These are phyloP conservation scores for Brachymystax lenok DNA, from an alignment of 2,797 vertebrate species.

Conservation along the genomic window DNA sequence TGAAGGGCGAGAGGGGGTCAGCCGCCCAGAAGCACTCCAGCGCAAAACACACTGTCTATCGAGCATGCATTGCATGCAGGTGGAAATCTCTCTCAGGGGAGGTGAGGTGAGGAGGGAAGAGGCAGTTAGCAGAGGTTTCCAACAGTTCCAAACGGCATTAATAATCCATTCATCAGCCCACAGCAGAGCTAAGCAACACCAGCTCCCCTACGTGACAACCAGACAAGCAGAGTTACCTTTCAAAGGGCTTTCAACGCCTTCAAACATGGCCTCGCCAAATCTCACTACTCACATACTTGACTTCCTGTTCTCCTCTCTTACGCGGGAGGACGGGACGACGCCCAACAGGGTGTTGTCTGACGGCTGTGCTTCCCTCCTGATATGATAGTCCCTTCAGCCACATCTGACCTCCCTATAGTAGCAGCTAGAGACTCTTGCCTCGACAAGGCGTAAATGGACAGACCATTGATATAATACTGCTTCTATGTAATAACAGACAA, in stretches of 20 bases:
- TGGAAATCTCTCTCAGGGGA: conserved; percentile 7
- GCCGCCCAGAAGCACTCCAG: conserved; percentile 41
- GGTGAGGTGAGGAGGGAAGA: conserved; percentile 23
- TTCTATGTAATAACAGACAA: neutral
- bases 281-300: conserved; percentile 55
- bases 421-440: neutral
- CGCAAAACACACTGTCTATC: conserved; percentile 46
- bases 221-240: conserved; percentile 78
- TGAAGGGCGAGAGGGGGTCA: conserved; percentile 38
- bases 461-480: neutral
- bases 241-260: conserved; percentile 48
- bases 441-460: too few species aligned
- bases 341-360: conserved; percentile 39
- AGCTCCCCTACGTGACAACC: conserved; percentile 67
- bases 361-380: conserved; percentile 33
- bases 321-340: conserved; percentile 30
- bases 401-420: neutral
- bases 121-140: conserved; percentile 62
- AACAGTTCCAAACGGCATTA: conserved; percentile 25
- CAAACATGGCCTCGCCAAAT: conserved; percentile 19
- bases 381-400: conserved; percentile 24
- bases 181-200: conserved; percentile 62
- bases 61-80: conserved; percentile 64
- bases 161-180: conserved; percentile 44
- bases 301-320: conserved; percentile 61